Conservation (phyloP, 2,888 invertebrate species). For the Oligia strigilis region DNA sequence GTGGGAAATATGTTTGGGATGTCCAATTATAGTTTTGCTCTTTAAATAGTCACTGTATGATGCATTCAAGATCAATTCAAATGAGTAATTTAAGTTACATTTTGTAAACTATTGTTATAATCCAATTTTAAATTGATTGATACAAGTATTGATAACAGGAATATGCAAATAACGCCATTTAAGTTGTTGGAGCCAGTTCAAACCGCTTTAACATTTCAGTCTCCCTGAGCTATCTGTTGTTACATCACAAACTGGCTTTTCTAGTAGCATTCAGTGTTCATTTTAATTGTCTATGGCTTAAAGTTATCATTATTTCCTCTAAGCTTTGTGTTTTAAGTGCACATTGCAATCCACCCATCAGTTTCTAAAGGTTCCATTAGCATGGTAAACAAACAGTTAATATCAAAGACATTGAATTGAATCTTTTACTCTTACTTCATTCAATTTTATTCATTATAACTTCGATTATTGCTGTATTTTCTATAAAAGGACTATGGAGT, state of each 20-base stretch:
- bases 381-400: not conserved
- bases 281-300: slow-evolving; percentile 18
- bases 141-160: slow-evolving; percentile 18
- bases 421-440: not conserved
- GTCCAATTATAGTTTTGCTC: slow-evolving; percentile 49
- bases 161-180: slow-evolving; percentile 1
- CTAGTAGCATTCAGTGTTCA: slow-evolving; percentile 21
- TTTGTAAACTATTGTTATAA: slow-evolving; percentile 3
- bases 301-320: slow-evolving; percentile 6
- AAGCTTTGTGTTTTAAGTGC: not conserved
- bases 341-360: not conserved
- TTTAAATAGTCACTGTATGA: not conserved
- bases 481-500: not conserved
- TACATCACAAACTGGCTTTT: slow-evolving; percentile 38
- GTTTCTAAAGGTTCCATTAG: not conserved
- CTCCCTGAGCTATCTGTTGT: slow-evolving; percentile 14
- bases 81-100: not conserved
- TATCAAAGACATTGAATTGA: not conserved
- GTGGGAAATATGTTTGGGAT: slow-evolving; percentile 27
- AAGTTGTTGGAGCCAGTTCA: slow-evolving; percentile 18
- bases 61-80: not conserved
- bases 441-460: not conserved
- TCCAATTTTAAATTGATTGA: slow-evolving; percentile 32
- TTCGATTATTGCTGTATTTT: not conserved
- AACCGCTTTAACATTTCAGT: slow-evolving; percentile 28